Percentiles rank a stretch among this genome's conserved stretches.
Conservation (phyloP, 1,140 invertebrate species). For the Steinernema khuongi region DNA sequence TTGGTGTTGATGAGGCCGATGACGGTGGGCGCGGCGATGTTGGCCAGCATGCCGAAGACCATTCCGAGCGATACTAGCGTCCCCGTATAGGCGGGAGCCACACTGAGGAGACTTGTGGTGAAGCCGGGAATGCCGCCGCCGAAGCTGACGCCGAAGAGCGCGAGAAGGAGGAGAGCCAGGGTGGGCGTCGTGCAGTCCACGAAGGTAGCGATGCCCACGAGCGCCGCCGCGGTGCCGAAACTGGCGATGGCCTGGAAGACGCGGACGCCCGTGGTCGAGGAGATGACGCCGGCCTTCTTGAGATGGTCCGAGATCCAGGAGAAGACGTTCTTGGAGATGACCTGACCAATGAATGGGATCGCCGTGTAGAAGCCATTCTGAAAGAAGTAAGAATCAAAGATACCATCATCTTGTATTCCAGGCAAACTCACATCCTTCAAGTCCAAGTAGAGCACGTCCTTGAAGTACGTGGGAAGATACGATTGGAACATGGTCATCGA, state of each 20-base stretch:
- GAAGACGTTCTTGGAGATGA: slow-evolving; percentile 18
- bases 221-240: neutral
- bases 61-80: neutral
- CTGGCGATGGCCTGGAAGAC: neutral
- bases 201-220: neutral
- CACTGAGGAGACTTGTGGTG: neutral
- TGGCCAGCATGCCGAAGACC: neutral
- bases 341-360: slow-evolving; percentile 19
- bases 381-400: too few species aligned
- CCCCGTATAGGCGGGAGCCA: neutral
- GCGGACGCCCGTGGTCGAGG: neutral
- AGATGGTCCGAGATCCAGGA: neutral
- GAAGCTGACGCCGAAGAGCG: neutral
- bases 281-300: neutral
- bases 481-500: slow-evolving; percentile 24
- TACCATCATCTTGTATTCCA: neutral
- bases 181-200: neutral
- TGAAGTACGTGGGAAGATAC: slow-evolving; percentile 28
- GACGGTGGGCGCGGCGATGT: neutral
- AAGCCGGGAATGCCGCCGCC: neutral
- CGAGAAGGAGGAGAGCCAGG: neutral
- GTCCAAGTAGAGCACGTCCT: slow-evolving; percentile 28
- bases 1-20: neutral
- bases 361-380: slow-evolving; percentile 22
- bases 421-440: slow-evolving; percentile 18